Evolutionary conservation across 1,140 invertebrate genomes (phyloP), one percentile per base, ranked within the genome.

Genomic region (Ptiloglossa arizonensis): DNA sequence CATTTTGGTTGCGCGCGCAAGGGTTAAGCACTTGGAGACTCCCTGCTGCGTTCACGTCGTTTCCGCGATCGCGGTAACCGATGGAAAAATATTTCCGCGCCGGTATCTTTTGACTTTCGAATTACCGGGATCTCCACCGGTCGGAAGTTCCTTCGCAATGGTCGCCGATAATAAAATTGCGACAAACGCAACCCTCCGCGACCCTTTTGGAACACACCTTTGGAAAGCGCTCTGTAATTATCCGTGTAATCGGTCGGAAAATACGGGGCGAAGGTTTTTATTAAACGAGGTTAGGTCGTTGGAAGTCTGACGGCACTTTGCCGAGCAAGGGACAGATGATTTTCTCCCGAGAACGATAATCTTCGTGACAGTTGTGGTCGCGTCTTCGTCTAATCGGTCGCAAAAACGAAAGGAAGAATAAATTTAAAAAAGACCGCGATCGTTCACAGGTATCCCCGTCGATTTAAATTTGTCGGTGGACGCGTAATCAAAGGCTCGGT

Each of bases 161-260:
- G 2, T 6, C 0, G 24, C 48, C 71, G 60, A 64, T 54, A 9
- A 54, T 67, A 66, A 56, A 56, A 56, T 54, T 15, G 71, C 35
- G 50, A 44, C 60, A 56, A 54, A 9, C 17, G 22, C 35, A 73
- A 54, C 44, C 32, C 17, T 22, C 13, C 29, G n/a, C 57, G 46
- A 63, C 38, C 29, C n/a, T 54, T 32, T 35, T 24, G n/a, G 24
- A 11, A 29, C 24, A 8, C 5, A 19, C 5, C 35, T 19, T 46
- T 9, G 50, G 32, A 8, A 67, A 67, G 60, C 60, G 71, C 19
- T 66, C 60, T 66, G 74, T 77, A 77, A 77, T 77, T 77, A 77
- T 50, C 56, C 44, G 0, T 22, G 44, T 77, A 70, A 77, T 67
- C 44, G 54, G 4, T 19, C 32, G 74, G 56, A 70, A 60, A 60